Conservation (phyloP, 2,888 invertebrate species). For the Phragmatobia fuliginosa region DNA sequence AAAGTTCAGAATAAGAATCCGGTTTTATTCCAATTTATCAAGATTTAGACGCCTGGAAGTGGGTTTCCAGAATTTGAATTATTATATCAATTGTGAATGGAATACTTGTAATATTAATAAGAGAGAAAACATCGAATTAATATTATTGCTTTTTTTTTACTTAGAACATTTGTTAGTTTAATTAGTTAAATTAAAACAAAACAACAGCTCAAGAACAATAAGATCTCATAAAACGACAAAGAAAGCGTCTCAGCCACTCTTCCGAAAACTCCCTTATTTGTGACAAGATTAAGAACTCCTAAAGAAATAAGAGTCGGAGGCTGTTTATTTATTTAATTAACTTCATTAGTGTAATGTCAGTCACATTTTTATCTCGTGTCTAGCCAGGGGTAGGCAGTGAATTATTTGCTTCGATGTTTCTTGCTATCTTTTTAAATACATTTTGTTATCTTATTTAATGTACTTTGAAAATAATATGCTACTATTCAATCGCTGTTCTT, state of each 20-base stretch:
- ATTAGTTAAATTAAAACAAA: background rate
- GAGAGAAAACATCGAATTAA: background rate
- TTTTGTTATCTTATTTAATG: background rate
- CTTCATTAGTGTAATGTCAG: slow-evolving; percentile 26
- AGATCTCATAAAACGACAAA: background rate
- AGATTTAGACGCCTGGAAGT: too few species aligned
- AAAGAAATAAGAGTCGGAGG: background rate
- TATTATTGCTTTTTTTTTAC: background rate
- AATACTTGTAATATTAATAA: background rate
- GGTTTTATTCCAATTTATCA: too few species aligned
- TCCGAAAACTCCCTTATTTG: background rate
- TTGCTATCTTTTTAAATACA: background rate
- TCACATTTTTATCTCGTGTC: slow-evolving; percentile 33
- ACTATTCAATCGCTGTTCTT: too few species aligned
- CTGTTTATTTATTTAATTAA: slow-evolving; percentile 21
- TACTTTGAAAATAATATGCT: too few species aligned
- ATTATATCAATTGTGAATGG: background rate
- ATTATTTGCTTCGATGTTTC: background rate
- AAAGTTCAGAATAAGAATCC: too few species aligned
- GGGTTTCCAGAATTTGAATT: too few species aligned
- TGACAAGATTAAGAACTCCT: slow-evolving; percentile 7
- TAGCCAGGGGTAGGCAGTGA: slow-evolving; percentile 8
- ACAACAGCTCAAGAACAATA: background rate
- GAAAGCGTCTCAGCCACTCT: background rate
- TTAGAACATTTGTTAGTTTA: background rate